Percentiles rank a stretch among this genome's conserved stretches.
phyloP scores from a whole-genome alignment of 2,113 vertebrate genomes.

The Nipponia nippon region DNA sequence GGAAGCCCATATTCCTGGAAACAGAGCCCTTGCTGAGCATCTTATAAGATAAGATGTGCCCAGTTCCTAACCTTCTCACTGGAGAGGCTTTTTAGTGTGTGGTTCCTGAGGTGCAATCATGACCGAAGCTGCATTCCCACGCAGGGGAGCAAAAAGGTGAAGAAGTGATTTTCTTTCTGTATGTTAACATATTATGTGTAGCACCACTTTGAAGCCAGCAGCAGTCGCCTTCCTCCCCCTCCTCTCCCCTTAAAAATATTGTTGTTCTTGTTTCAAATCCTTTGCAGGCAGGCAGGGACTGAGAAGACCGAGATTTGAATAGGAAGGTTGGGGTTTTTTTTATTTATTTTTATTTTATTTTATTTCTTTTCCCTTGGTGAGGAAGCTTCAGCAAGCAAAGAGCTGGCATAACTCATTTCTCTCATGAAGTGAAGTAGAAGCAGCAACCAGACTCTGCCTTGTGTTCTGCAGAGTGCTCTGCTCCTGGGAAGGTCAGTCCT shows the following conservation, averaged over 20 bases:
- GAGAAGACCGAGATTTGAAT: not conserved
- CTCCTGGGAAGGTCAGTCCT: not conserved
- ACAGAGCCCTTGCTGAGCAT: not conserved
- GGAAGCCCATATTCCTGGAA: not conserved
- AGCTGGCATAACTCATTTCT: not conserved
- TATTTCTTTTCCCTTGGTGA: not conserved
- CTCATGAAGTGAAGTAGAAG: not conserved
- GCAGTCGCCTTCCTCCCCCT: not conserved
- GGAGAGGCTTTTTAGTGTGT: not conserved
- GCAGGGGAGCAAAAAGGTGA: constrained; percentile 1
- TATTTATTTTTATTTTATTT: too few relatives aligned
- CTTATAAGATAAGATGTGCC: not conserved
- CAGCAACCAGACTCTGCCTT: not conserved
- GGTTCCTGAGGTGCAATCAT: constrained; percentile 30
- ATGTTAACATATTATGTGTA: not conserved
- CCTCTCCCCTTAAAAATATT: not conserved
- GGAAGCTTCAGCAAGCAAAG: not conserved
- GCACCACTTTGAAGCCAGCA: constrained; percentile 2
- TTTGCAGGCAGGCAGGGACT: not conserved
- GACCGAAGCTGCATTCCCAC: not conserved
- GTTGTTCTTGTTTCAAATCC: not conserved
- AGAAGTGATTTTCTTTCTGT: constrained; percentile 21
- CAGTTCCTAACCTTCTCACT: constrained; percentile 40
- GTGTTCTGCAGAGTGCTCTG: not conserved
- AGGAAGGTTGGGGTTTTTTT: not conserved